Conservation (phyloP, 35 echinoderm and acorn worm genomes). For the Lytechinus pictus region DNA sequence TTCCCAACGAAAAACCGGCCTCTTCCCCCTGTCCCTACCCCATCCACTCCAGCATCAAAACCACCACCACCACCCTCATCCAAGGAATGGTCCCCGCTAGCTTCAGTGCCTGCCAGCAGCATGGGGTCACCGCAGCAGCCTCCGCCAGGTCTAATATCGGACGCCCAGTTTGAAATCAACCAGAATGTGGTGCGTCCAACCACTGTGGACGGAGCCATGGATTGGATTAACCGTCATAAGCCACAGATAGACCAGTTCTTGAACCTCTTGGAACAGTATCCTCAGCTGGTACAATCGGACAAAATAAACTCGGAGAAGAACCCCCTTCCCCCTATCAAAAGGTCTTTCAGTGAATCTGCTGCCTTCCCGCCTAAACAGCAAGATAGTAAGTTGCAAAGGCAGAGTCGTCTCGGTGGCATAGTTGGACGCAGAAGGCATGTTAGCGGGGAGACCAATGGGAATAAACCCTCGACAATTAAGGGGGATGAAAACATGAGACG, state of each 20-base stretch:
- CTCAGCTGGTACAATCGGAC: conserved; percentile 66
- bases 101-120: not conserved
- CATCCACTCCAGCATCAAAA: not conserved
- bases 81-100: not conserved
- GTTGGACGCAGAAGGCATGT: conserved; percentile 20
- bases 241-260: conserved; percentile 59
- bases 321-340: conserved; percentile 58
- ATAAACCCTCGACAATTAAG: not conserved
- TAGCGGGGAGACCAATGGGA: conserved; percentile 17
- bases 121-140: conserved; percentile 5
- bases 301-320: conserved; percentile 50
- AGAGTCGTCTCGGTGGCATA: not conserved
- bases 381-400: not conserved
- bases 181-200: conserved; percentile 48
- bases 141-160: not conserved
- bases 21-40: conserved; percentile 16
- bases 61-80: not conserved
- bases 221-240: conserved; percentile 68
- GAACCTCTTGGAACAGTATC: conserved; percentile 64
- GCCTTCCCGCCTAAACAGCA: conserved; percentile 20
- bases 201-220: conserved; percentile 65
- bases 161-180: conserved; percentile 39
- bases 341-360: conserved; percentile 3
- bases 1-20: conserved; percentile 35
- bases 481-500: not conserved